Conservation (phyloP, 2,113 vertebrate species). For the Solea senegalensis region DNA sequence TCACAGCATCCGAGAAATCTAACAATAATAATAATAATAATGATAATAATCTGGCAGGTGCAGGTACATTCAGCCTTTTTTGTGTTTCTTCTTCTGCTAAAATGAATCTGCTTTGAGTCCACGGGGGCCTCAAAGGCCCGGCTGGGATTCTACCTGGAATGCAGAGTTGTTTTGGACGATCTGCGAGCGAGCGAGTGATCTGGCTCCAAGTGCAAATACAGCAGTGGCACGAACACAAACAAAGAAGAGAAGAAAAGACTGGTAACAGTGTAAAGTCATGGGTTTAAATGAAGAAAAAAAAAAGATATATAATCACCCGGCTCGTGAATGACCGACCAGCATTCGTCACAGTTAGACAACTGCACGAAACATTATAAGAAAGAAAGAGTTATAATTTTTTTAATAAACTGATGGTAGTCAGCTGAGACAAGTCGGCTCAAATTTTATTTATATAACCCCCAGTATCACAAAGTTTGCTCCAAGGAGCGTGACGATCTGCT, state of each 20-base stretch:
- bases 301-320: neutral
- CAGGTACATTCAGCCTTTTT: constrained; percentile 22
- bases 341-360: no score
- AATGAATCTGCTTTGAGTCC: constrained; percentile 11
- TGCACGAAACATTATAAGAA: no score
- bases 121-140: constrained; percentile 20
- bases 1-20: constrained; percentile 6
- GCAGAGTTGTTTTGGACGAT: constrained; percentile 50
- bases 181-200: constrained; percentile 36
- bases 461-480: neutral
- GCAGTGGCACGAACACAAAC: neutral
- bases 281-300: neutral
- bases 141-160: constrained; percentile 61
- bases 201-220: constrained; percentile 22
- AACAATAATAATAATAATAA: neutral
- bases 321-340: neutral
- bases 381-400: neutral
- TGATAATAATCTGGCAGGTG: constrained; percentile 12
- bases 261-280: rapidly evolving
- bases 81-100: neutral
- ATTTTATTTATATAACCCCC: neutral
- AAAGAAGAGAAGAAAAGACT: neutral
- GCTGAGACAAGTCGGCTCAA: neutral
- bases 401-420: neutral
- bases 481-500: neutral